Evolutionary conservation across 2,113 vertebrate genomes (phyloP), one percentile per base, ranked within the genome.

Genomic region (Gorsachius goisagi): DNA sequence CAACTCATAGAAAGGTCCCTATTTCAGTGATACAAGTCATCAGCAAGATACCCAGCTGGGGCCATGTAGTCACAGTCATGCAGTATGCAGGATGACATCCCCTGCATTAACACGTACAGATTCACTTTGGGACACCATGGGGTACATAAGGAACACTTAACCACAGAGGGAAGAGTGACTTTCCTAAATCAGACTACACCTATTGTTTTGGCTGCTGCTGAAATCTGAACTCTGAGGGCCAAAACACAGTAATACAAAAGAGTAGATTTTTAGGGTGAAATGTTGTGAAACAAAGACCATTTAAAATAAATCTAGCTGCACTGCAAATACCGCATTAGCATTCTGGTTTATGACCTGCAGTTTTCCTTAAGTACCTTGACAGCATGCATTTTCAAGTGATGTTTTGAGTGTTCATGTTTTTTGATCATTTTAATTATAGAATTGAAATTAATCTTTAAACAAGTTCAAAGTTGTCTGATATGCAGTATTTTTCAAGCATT

Each of bases 401-500:
- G 69, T 81, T 95, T 72, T 67, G 24, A 77, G 23, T 94, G 58
- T 78, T 91, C 69, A 50, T 59, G 59, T 76, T 88, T 89, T 95
- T 62, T 92, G 62, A 73, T 85, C 39, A 91, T 89, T 95, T 92
- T 85, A 71, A 78, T 64, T 79, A 93, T 17, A 80, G 72, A 89
- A 75, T 45, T 91, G 64, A 96, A 95, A 94, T 90, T 77, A 39
- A 59, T 86, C 96, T 88, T 90, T 94, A 79, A 86, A 96, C 52
- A 58, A 77, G 47, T 80, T 84, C 72, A 69, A 87, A 69, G 32
- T 89, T 89, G 59, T 60, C 72, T 63, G 58, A 91, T 93, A 95
- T 94, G 85, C 92, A 95, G 60, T 90, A 79, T 44, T 91, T 95
- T 94, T 94, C 93, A 97, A 97, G 95, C 71, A 76, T 90, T 81